Percentiles rank a stretch among this genome's conserved stretches.
phyloP scores from a whole-genome alignment of 2,888 invertebrate species.

The Stenoptilia bipunctidactyla region DNA sequence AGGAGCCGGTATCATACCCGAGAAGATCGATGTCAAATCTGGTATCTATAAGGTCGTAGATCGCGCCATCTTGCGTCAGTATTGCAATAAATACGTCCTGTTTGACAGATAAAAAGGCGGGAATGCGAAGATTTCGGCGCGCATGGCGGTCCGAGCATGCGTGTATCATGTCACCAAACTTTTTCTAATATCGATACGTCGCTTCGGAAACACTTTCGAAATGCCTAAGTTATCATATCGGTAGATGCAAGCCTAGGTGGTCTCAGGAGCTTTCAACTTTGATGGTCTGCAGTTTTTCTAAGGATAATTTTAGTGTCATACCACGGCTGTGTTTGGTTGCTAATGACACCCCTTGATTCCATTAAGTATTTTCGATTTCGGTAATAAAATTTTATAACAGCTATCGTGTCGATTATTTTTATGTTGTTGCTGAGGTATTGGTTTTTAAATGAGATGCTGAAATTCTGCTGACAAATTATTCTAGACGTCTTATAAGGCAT shows the following conservation, averaged over 20 bases:
- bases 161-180: constrained; percentile 29
- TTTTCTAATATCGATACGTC: constrained; percentile 32
- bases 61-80: constrained; percentile 35
- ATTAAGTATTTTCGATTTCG: no score
- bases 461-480: no score
- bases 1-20: constrained; percentile 41
- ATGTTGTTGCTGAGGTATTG: no score
- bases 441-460: no score
- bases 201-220: constrained; percentile 24
- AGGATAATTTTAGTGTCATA: no score
- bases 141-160: constrained; percentile 49
- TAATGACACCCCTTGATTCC: no score
- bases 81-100: constrained; percentile 58
- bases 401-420: no score
- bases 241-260: background rate
- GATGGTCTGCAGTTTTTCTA: no score
- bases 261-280: background rate
- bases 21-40: constrained; percentile 55
- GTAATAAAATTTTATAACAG: no score
- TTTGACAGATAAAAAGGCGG: constrained; percentile 52
- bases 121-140: constrained; percentile 40
- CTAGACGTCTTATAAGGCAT: no score
- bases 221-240: background rate
- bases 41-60: constrained; percentile 34
- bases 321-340: no score